phyloP scores from a whole-genome alignment of 2,113 vertebrate species.

The Boulengeromyrus knoepffleri region DNA sequence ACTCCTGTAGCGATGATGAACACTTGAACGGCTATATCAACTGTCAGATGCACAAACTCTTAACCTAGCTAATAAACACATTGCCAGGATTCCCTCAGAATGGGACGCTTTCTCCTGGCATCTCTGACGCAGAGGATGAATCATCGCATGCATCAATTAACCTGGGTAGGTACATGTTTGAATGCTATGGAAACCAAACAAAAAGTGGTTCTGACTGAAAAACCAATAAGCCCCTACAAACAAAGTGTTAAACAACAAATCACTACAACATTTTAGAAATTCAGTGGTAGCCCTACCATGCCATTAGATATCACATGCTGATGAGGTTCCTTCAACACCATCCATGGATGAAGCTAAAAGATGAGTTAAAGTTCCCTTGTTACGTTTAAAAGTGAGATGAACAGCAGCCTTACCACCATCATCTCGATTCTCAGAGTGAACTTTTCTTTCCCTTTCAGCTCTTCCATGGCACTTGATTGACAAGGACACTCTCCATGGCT shows the following conservation, averaged over 20 bases:
- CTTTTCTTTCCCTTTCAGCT: slow-evolving; percentile 26
- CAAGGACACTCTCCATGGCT: background rate
- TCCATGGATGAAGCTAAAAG: background rate
- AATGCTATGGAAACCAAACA: slow-evolving; percentile 43
- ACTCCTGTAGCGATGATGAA: background rate
- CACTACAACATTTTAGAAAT: background rate
- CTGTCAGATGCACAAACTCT: background rate
- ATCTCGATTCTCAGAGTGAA: slow-evolving; percentile 33
- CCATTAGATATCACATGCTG: background rate
- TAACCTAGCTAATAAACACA: background rate
- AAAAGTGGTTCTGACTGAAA: slow-evolving; percentile 28
- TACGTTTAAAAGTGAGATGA: background rate
- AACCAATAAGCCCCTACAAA: background rate
- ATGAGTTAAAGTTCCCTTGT: background rate
- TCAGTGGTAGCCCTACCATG: background rate
- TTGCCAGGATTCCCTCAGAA: background rate
- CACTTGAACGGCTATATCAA: background rate
- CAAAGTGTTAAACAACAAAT: background rate
- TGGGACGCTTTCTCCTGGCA: background rate
- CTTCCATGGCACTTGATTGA: background rate
- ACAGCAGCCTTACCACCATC: background rate
- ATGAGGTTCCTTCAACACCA: background rate
- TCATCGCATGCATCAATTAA: background rate
- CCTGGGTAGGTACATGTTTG: background rate
- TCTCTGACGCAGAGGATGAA: background rate